A percentile compares a stretch with the other conserved stretches of the same genome.
These are phyloP conservation scores for Trididemnum clinides DNA, from an alignment of 23 tunicate species.

Conservation along the genomic window DNA sequence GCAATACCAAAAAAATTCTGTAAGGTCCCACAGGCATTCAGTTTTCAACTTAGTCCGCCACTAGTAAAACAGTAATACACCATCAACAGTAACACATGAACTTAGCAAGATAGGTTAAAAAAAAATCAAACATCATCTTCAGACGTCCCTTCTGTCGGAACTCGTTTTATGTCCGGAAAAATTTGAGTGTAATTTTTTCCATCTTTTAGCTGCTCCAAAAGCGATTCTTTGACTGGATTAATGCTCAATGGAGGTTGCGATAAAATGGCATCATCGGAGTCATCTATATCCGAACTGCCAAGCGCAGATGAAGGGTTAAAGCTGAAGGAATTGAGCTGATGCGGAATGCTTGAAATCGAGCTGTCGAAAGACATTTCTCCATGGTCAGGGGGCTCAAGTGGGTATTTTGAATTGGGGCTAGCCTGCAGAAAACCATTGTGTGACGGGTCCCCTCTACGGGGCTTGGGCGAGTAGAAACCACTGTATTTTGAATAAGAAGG, in stretches of 20 bases:
- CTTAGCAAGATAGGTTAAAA: too few species aligned
- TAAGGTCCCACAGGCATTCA: too few species aligned
- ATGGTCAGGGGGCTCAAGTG: neutral
- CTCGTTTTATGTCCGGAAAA: conserved; percentile 9
- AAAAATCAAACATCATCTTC: too few species aligned
- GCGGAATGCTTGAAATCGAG: neutral
- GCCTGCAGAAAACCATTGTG: neutral
- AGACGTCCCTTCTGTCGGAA: conserved; percentile 42
- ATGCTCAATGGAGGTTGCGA: conserved; percentile 32
- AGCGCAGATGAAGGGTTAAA: neutral
- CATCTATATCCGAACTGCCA: neutral
- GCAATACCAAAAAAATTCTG: too few species aligned
- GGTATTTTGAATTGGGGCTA: neutral
- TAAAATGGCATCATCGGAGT: neutral
- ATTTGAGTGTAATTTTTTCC: conserved; percentile 64
- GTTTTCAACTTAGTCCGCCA: too few species aligned
- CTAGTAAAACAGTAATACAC: too few species aligned
- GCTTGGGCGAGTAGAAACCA: neutral
- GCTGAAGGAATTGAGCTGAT: conserved; percentile 6
- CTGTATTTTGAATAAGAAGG: neutral
- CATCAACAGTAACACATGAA: too few species aligned
- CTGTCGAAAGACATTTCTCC: neutral
- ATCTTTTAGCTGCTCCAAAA: conserved; percentile 44
- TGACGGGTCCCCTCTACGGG: neutral
- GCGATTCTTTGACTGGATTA: conserved; percentile 54